Percentiles rank a stretch among this genome's conserved stretches.
phyloP scores from a whole-genome alignment of 2,797 vertebrate genomes.

The Labroides dimidiatus region DNA sequence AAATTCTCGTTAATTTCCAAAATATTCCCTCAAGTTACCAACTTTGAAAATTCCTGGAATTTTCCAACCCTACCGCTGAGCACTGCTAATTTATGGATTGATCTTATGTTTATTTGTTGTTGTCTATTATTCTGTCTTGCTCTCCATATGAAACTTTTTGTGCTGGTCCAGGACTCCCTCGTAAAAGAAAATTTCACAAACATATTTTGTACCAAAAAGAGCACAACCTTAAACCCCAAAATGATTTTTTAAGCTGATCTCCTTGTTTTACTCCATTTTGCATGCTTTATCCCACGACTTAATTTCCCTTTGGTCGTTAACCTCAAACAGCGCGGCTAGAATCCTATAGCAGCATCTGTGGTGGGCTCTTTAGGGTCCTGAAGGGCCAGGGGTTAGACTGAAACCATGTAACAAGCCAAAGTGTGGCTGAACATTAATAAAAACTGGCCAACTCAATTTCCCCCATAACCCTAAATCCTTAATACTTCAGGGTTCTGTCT shows the following conservation, averaged over 20 bases:
- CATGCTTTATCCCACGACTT: conserved; percentile 47
- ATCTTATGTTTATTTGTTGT: no score
- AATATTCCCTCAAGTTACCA: no score
- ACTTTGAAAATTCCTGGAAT: no score
- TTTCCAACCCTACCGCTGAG: no score
- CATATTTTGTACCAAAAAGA: conserved; percentile 15
- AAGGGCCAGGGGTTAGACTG: conserved; percentile 67
- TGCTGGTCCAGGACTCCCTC: no score
- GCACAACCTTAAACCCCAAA: conserved; percentile 36
- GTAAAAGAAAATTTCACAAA: conserved; percentile 8
- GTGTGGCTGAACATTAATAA: conserved; percentile 70
- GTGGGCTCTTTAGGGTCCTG: conserved; percentile 68
- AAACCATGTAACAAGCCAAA: conserved; percentile 67
- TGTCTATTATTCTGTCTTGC: no score
- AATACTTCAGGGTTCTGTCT: conserved; percentile 58
- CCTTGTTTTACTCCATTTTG: conserved; percentile 26
- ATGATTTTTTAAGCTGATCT: conserved; percentile 18
- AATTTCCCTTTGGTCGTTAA: conserved; percentile 57
- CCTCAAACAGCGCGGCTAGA: conserved; percentile 61
- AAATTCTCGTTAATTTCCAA: no score
- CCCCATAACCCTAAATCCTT: conserved; percentile 62
- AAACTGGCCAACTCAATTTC: conserved; percentile 67
- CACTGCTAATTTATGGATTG: no score
- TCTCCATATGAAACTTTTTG: no score
- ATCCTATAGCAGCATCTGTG: conserved; percentile 67